Conservation (phyloP, 2,797 vertebrate species). For the Sebastes vulpes region DNA sequence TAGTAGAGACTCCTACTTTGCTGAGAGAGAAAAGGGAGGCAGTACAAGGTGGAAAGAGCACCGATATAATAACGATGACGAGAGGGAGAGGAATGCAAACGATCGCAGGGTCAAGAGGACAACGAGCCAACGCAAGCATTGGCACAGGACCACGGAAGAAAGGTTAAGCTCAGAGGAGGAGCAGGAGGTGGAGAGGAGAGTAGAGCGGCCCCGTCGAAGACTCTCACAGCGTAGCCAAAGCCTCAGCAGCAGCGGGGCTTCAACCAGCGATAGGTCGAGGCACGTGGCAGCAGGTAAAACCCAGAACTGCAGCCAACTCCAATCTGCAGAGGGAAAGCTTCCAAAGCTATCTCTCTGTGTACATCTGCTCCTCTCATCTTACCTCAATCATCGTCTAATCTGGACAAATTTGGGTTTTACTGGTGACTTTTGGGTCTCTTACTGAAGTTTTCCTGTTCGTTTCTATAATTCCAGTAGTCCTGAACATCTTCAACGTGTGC, state of each 20-base stretch:
- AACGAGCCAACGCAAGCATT: slow-evolving; percentile 51
- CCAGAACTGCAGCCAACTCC: slow-evolving; percentile 51
- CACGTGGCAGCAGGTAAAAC: slow-evolving; percentile 80
- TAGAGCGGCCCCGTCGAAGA: slow-evolving; percentile 53
- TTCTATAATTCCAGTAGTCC: slow-evolving; percentile 10
- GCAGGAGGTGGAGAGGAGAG: slow-evolving; percentile 61
- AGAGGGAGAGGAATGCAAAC: slow-evolving; percentile 16
- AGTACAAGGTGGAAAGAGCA: slow-evolving; percentile 42
- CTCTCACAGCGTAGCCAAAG: slow-evolving; percentile 70
- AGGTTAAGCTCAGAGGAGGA: slow-evolving; percentile 75
- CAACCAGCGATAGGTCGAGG: slow-evolving; percentile 62
- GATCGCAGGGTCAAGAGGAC: slow-evolving; percentile 50
- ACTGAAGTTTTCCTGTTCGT: slow-evolving; percentile 24
- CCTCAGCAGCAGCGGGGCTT: slow-evolving; percentile 62
- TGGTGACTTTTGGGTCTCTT: slow-evolving; percentile 44
- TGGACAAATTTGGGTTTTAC: slow-evolving; percentile 26
- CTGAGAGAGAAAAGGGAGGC: slow-evolving; percentile 35
- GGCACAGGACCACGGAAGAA: slow-evolving; percentile 54
- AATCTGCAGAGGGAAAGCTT: slow-evolving; percentile 47
- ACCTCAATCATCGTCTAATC: slow-evolving; percentile 49
- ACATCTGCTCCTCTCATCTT: slow-evolving; percentile 59
- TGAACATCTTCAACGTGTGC: not conserved
- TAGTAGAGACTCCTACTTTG: slow-evolving; percentile 20
- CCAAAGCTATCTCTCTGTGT: slow-evolving; percentile 38
- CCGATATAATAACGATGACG: not conserved